Percentiles rank a stretch among this genome's conserved stretches.
Evolutionary conservation across 2,113 vertebrate species (phyloP).

Genomic region (Pomatorhinus ruficollis): DNA sequence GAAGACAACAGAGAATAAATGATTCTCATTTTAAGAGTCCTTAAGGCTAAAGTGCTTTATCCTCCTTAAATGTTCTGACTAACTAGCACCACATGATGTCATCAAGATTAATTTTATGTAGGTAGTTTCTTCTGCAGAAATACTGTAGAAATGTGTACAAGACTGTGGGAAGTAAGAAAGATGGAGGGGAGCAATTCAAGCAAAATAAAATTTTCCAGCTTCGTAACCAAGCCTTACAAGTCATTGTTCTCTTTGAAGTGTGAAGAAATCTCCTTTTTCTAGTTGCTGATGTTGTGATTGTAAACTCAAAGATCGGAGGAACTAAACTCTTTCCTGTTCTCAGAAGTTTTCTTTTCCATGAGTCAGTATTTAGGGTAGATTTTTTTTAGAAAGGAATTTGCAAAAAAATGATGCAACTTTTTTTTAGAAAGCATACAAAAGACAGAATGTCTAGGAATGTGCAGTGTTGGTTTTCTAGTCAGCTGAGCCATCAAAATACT

Average conservation of each 20-base stretch:
- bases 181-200: background rate
- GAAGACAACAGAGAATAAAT: conserved; percentile 76
- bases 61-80: conserved; percentile 72
- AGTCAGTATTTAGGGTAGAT: background rate
- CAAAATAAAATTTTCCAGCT: background rate
- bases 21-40: conserved; percentile 73
- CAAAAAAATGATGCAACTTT: background rate
- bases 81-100: conserved; percentile 75
- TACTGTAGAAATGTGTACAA: background rate
- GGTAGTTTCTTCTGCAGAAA: background rate
- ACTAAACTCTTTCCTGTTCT: background rate
- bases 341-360: background rate
- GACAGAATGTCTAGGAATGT: background rate
- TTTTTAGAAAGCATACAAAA: background rate
- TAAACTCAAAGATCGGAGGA: background rate
- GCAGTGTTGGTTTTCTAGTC: background rate
- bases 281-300: background rate
- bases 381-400: background rate
- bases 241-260: background rate
- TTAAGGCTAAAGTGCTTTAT: conserved; percentile 78
- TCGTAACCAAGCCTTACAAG: background rate
- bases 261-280: background rate
- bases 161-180: background rate
- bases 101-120: conserved; percentile 74
- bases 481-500: background rate